These are phyloP conservation scores for Drosophila sucinea DNA, from an alignment of 1,140 invertebrate species.

Conservation along the genomic window DNA sequence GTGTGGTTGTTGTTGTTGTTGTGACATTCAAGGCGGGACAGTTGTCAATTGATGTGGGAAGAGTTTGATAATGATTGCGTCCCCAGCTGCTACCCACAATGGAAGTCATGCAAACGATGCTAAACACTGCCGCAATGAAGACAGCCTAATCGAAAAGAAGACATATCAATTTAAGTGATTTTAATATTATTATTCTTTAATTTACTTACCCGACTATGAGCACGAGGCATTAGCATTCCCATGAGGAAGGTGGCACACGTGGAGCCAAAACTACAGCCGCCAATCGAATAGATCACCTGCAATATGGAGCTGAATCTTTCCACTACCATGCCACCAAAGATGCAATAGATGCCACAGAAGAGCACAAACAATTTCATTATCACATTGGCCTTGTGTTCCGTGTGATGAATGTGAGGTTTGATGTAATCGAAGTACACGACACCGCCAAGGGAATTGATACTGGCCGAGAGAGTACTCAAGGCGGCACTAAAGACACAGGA, in stretches of 20 bases:
- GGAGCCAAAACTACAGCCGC: conserved; percentile 87
- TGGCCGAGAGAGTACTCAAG: conserved; percentile 89
- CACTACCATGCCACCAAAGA: conserved; percentile 86
- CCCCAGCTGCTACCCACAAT: conserved; percentile 89
- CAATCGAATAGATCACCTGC: conserved; percentile 86
- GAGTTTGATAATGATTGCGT: conserved; percentile 68
- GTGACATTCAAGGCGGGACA: conserved; percentile 83
- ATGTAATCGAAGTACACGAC: conserved; percentile 91
- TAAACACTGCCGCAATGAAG: conserved; percentile 86
- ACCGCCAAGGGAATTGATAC: conserved; percentile 89
- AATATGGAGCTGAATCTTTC: conserved; percentile 86
- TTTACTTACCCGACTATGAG: conserved; percentile 85
- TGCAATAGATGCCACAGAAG: conserved; percentile 84
- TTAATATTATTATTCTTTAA: not conserved
- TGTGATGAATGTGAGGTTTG: conserved; percentile 75
- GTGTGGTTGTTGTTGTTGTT: conserved; percentile 16
- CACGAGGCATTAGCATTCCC: conserved; percentile 89
- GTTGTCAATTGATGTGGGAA: conserved; percentile 85
- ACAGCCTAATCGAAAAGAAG: conserved; percentile 82
- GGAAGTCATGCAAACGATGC: conserved; percentile 88
- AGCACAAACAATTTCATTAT: conserved; percentile 87
- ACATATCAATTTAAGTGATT: not conserved
- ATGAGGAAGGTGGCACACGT: conserved; percentile 89
- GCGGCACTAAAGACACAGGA: conserved; percentile 89
- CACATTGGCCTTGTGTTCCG: conserved; percentile 85